Conservation (phyloP, 2,888 invertebrate genomes). For the Caenorhabditis sp. region DNA sequence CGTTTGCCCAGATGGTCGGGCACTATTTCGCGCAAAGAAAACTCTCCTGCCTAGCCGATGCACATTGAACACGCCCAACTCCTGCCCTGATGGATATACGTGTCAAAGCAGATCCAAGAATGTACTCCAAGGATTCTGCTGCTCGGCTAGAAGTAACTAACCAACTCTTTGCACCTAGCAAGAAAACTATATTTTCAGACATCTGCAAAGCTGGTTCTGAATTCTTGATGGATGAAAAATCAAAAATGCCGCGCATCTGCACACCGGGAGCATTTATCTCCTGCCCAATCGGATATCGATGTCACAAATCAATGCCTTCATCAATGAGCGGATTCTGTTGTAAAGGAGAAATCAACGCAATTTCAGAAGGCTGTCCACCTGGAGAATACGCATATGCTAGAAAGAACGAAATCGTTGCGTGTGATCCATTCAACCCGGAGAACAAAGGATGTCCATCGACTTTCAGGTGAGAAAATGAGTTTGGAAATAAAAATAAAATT, state of each 20-base stretch:
- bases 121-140: conserved; percentile 66
- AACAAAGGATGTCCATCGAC: conserved; percentile 61
- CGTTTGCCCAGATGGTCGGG: conserved; percentile 64
- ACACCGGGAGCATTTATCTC: conserved; percentile 64
- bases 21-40: conserved; percentile 57
- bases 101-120: conserved; percentile 60
- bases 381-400: conserved; percentile 62
- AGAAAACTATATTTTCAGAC: conserved; percentile 53
- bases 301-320: conserved; percentile 47
- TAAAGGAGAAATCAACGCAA: conserved; percentile 61
- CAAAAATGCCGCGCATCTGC: conserved; percentile 65
- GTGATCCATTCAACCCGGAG: conserved; percentile 66
- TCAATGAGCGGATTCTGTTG: conserved; percentile 62
- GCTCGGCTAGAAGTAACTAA: conserved; percentile 56
- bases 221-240: conserved; percentile 63
- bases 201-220: conserved; percentile 62
- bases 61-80: conserved; percentile 56
- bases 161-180: background rate
- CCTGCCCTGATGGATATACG: conserved; percentile 61
- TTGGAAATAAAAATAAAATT: background rate
- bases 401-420: conserved; percentile 57
- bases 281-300: conserved; percentile 63
- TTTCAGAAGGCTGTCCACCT: conserved; percentile 67
- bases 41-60: conserved; percentile 61
- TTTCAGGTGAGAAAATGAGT: conserved; percentile 12